These are phyloP conservation scores for Tauraco erythrolophus DNA, from an alignment of 2,113 vertebrate species.

Conservation along the genomic window DNA sequence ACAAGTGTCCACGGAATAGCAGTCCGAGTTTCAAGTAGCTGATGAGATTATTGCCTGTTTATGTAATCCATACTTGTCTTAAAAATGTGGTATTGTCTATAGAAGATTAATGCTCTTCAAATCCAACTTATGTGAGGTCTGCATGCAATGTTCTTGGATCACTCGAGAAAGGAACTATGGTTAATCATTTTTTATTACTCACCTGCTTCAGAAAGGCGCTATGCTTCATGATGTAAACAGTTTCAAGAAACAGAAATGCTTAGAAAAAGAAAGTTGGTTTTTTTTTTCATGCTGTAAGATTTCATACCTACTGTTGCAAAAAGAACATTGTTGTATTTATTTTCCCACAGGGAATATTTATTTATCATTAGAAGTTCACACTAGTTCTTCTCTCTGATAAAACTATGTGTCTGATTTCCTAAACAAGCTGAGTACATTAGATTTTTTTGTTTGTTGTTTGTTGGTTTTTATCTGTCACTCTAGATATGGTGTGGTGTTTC, in stretches of 20 bases:
- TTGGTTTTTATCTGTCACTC: not conserved
- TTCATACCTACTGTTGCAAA: not conserved
- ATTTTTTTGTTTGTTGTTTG: not conserved
- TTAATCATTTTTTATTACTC: not conserved
- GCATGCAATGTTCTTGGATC: not conserved
- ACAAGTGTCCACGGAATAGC: not conserved
- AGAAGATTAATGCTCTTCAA: not conserved
- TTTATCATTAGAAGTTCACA: not conserved
- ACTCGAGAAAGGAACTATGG: not conserved
- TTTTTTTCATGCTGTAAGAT: not conserved
- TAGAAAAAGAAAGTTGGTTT: not conserved
- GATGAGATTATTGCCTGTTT: not conserved
- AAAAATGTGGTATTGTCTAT: not conserved
- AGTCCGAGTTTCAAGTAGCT: not conserved
- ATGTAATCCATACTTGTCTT: not conserved
- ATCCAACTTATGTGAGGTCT: not conserved
- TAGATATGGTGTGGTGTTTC: not conserved
- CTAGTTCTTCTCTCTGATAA: not conserved
- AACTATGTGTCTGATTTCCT: not conserved
- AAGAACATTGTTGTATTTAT: not conserved
- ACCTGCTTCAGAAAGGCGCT: not conserved
- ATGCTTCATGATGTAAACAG: not conserved
- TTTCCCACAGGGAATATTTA: not conserved
- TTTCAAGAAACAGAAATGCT: not conserved
- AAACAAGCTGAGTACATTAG: not conserved